Evolutionary conservation across 2,113 vertebrate genomes (phyloP).

Genomic region (Oreotragus oreotragus): DNA sequence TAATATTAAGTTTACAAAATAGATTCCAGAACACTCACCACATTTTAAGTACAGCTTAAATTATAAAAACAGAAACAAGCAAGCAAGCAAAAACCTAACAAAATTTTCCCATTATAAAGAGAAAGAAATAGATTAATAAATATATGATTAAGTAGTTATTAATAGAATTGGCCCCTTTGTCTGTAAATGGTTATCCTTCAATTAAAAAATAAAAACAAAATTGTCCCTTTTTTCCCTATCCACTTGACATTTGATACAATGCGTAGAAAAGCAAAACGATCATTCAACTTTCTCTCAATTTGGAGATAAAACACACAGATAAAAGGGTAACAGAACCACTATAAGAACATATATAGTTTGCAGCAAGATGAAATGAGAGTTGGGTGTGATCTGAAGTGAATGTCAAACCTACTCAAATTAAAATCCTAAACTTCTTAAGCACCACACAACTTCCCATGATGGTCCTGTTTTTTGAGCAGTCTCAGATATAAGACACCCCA

Average conservation of each 20-base stretch:
- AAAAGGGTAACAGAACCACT: background rate
- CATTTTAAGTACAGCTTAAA: background rate
- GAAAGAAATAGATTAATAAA: background rate
- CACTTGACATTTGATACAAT: background rate
- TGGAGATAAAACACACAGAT: background rate
- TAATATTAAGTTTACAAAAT: conserved; percentile 1
- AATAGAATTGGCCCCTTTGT: background rate
- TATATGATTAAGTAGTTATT: background rate
- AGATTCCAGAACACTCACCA: background rate
- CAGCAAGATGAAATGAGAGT: background rate
- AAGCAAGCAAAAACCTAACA: background rate
- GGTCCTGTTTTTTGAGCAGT: background rate
- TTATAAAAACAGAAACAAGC: background rate
- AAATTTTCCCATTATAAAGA: background rate
- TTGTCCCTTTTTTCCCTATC: background rate
- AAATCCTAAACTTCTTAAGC: background rate
- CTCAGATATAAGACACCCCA: background rate
- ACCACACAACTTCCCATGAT: background rate
- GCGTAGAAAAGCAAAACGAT: background rate
- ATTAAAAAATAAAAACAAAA: background rate
- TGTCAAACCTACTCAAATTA: background rate
- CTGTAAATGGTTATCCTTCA: background rate
- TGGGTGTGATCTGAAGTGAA: background rate
- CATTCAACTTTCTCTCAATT: background rate
- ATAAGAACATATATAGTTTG: background rate